These are phyloP conservation scores for Eulacestoma nigropectus DNA, from an alignment of 2,113 vertebrate genomes.

Conservation along the genomic window DNA sequence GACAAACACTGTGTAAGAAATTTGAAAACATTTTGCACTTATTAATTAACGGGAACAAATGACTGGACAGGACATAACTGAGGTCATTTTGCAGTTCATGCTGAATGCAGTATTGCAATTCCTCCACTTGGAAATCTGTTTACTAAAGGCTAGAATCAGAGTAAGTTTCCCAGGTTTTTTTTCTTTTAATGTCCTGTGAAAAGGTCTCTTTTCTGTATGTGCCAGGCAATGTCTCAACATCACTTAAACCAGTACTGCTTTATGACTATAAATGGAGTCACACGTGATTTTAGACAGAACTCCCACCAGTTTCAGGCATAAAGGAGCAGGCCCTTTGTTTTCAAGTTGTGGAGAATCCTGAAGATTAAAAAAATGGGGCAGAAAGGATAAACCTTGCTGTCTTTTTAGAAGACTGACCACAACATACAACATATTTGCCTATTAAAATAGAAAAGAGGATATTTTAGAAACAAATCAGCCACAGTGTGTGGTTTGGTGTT, in stretches of 20 bases:
- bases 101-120: background rate
- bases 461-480: slow-evolving; percentile 23
- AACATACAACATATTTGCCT: background rate
- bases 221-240: background rate
- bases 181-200: background rate
- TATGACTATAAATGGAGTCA: background rate
- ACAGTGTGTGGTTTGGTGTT: background rate
- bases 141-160: background rate
- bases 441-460: background rate
- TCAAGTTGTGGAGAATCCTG: background rate
- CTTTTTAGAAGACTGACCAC: background rate
- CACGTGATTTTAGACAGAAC: background rate
- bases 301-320: background rate
- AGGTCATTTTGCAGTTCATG: background rate
- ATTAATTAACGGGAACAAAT: background rate
- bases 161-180: background rate
- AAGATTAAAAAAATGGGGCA: background rate
- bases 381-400: background rate
- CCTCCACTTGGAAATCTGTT: background rate
- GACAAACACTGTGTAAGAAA: background rate
- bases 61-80: background rate
- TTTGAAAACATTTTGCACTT: background rate
- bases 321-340: background rate
- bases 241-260: no score
- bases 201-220: background rate